A percentile compares a stretch with the other conserved stretches of the same genome.
These are phyloP conservation scores for Magallana nippona DNA, from an alignment of 2,888 invertebrate species.

Conservation along the genomic window DNA sequence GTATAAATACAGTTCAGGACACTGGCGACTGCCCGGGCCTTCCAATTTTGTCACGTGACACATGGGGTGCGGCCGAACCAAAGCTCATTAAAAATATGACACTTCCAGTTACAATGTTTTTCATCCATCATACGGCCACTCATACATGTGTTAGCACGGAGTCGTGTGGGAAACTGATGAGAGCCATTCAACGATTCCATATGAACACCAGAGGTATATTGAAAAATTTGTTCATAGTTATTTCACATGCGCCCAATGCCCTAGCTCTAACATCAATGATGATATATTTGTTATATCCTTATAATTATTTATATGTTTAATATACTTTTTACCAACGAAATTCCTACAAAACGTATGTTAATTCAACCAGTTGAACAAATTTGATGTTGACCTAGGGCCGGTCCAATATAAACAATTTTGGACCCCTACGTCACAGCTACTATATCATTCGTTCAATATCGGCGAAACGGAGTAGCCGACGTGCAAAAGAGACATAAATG, in stretches of 20 bases:
- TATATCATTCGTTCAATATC: no score
- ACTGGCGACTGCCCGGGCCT: neutral
- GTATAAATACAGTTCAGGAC: slow-evolving; percentile 20
- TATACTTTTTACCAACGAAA: no score
- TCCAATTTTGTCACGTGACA: slow-evolving; percentile 38
- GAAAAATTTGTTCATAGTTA: neutral
- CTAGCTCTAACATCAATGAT: no score
- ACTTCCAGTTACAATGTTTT: slow-evolving; percentile 58
- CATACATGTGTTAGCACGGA: slow-evolving; percentile 66
- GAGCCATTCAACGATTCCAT: slow-evolving; percentile 53
- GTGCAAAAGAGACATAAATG: no score
- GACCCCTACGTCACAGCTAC: no score
- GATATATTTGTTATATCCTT: no score
- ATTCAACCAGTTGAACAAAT: no score
- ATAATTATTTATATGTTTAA: no score
- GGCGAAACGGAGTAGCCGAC: no score
- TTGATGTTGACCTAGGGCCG: no score
- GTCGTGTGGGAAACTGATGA: slow-evolving; percentile 39
- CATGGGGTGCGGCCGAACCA: slow-evolving; percentile 49
- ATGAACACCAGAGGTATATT: slow-evolving; percentile 51
- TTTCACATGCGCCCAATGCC: neutral
- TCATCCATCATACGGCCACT: slow-evolving; percentile 80
- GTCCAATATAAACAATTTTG: no score
- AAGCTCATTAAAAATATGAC: neutral
- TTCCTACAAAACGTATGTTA: no score